Evolutionary conservation across 2,888 invertebrate species (phyloP).

Genomic region (Falcaria lacertinaria): DNA sequence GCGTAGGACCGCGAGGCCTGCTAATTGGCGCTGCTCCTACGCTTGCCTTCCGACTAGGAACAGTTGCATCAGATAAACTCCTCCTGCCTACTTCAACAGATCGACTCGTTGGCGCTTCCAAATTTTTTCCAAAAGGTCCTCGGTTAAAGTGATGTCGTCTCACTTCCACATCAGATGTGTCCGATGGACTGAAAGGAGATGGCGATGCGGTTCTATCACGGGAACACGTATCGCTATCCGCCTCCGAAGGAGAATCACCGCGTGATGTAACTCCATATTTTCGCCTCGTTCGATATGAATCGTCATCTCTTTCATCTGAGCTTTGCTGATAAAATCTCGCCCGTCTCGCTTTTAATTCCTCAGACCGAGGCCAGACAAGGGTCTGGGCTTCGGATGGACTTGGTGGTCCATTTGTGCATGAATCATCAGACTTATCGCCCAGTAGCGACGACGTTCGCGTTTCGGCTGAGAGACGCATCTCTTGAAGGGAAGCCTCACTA

Average conservation of each 20-base stretch:
- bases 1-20: slow-evolving; percentile 76
- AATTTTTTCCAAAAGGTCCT: slow-evolving; percentile 81
- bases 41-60: slow-evolving; percentile 81
- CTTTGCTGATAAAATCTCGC: slow-evolving; percentile 84
- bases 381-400: slow-evolving; percentile 60
- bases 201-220: slow-evolving; percentile 80
- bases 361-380: slow-evolving; percentile 73
- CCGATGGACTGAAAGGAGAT: slow-evolving; percentile 83
- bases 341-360: slow-evolving; percentile 60
- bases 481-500: slow-evolving; percentile 68
- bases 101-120: slow-evolving; percentile 69
- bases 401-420: slow-evolving; percentile 66
- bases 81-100: slow-evolving; percentile 79
- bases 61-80: slow-evolving; percentile 68
- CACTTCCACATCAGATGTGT: slow-evolving; percentile 72
- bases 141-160: slow-evolving; percentile 79
- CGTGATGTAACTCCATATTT: slow-evolving; percentile 63
- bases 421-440: slow-evolving; percentile 70
- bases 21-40: slow-evolving; percentile 73
- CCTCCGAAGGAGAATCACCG: slow-evolving; percentile 86
- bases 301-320: slow-evolving; percentile 87
- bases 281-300: slow-evolving; percentile 52
- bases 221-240: slow-evolving; percentile 82
- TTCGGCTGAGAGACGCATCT: slow-evolving; percentile 66
- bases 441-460: slow-evolving; percentile 68